Conservation (phyloP, 2,113 vertebrate genomes). For the Marcusenius ussheri region DNA sequence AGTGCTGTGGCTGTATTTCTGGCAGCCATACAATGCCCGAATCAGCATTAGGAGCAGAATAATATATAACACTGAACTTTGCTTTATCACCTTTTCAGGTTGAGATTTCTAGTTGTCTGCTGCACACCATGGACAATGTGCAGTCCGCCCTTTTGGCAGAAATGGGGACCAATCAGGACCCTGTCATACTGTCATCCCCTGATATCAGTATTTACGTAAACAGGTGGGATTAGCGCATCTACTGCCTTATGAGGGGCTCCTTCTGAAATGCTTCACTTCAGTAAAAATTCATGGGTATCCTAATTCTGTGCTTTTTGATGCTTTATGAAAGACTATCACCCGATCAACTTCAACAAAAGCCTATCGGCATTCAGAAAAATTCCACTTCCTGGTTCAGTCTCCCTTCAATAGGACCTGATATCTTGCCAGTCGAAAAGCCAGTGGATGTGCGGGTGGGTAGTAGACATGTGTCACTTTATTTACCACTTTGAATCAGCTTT, state of each 20-base stretch:
- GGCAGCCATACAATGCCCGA: background rate
- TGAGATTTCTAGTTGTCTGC: conserved; percentile 55
- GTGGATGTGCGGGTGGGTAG: conserved; percentile 79
- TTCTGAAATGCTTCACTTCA: background rate
- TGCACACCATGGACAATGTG: conserved; percentile 65
- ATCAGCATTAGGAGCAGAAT: background rate
- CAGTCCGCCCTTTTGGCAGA: conserved; percentile 74
- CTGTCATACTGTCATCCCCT: conserved; percentile 59
- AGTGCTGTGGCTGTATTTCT: background rate
- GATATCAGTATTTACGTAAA: conserved; percentile 76
- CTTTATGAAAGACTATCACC: conserved; percentile 47
- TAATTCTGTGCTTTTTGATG: background rate
- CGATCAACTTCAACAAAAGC: conserved; percentile 46
- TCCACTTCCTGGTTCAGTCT: conserved; percentile 71
- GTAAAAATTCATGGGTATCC: background rate
- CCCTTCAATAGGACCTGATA: conserved; percentile 56
- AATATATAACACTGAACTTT: background rate
- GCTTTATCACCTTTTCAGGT: conserved; percentile 37
- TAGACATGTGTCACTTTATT: background rate
- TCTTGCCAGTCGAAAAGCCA: conserved; percentile 53
- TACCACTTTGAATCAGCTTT: background rate
- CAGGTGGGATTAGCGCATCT: conserved; percentile 60
- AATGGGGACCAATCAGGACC: conserved; percentile 56
- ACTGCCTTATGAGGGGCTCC: too few relatives aligned
- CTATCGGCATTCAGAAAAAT: conserved; percentile 50